These are phyloP conservation scores for Acrossocheilus fasciatus DNA, from an alignment of 2,797 vertebrate genomes.

Conservation along the genomic window DNA sequence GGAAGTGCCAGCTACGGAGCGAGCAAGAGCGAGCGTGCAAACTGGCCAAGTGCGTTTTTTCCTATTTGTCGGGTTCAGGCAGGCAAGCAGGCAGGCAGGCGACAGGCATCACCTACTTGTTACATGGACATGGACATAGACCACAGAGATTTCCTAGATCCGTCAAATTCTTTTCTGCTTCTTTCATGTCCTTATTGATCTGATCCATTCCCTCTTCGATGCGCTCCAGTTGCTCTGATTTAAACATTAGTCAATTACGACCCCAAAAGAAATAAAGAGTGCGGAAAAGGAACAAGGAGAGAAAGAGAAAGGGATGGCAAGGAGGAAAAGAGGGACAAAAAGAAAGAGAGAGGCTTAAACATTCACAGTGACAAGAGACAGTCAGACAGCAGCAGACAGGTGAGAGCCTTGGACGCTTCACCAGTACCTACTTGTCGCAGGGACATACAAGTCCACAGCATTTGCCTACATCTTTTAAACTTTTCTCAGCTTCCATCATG, in stretches of 20 bases:
- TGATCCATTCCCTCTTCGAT: conserved; percentile 99
- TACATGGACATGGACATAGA: conserved; percentile 99
- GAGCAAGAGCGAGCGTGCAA: conserved; percentile 64
- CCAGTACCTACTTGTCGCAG: conserved; percentile 99
- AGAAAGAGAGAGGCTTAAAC: conserved; percentile 88
- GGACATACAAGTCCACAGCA: conserved; percentile 99
- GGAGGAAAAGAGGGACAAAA: conserved; percentile 65
- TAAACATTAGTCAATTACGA: conserved; percentile 63
- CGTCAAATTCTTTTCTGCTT: conserved; percentile 99
- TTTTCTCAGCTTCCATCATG: conserved; percentile 99
- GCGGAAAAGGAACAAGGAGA: conserved; percentile 75
- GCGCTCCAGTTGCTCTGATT: conserved; percentile 99
- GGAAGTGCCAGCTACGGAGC: conserved; percentile 67
- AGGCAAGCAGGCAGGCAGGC: conserved; percentile 66
- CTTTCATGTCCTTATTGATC: conserved; percentile 99
- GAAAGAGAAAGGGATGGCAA: conserved; percentile 24
- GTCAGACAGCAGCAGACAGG: conserved; percentile 91
- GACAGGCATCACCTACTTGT: conserved; percentile 99
- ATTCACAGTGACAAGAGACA: conserved; percentile 95
- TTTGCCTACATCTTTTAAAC: conserved; percentile 99
- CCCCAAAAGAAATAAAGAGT: conserved; percentile 41
- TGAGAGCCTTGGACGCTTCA: conserved; percentile 82
- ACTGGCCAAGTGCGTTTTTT: conserved; percentile 28
- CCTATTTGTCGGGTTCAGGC: conserved; percentile 50
- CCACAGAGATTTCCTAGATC: conserved; percentile 99